Evolutionary conservation across 2,113 vertebrate species (phyloP), one percentile per base, ranked within the genome.

Genomic region (Hipposideros armiger): DNA sequence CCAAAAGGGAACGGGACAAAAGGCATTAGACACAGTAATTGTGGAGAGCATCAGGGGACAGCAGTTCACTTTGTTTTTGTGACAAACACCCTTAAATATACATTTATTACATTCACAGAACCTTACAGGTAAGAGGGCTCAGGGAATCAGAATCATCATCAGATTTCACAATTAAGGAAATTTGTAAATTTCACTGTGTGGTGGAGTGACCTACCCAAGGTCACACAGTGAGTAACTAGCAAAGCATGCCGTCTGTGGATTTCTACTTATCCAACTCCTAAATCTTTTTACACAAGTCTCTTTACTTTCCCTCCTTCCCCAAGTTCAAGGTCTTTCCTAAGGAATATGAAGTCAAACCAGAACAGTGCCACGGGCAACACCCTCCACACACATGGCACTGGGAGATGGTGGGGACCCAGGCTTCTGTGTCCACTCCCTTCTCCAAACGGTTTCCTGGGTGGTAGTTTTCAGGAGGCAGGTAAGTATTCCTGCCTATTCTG

Each of bases 171-270:
- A 60, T 85, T 66, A 58, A 77, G 78, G 69, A 86, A 76, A 67
- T 52, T 16, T 11, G 22, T 40, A 56, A 50, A 66, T 85, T 91
- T 87, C 72, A 26, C 67, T 26, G 11, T 56, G 13, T 36, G 54
- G 66, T 40, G 28, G 78, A 86, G 19, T 84, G 90, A 82, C 92
- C 95, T 66, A 19, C 32, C n/a, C 94, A 95, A 95, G 88, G 94
- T 87, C 89, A 96, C 30, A 28, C n/a, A 32, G 36, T 0, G 7
- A 93, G n/a, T 60, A 45, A 54, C 54, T 26, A 47, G 78, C 62
- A 90, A 64, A 93, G 64, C 52, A 30, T 5, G 30, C 36, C 60
- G 7, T 50, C 50, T 24, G 8, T 47, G 66, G 36, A 20, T 85
- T 95, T 87, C 70, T 74, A 45, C 36, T n/a, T 77, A 11, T 9